Percentiles rank a stretch among this genome's conserved stretches.
phyloP scores from a whole-genome alignment of 1,140 invertebrate species.

The Bombus waltoni region DNA sequence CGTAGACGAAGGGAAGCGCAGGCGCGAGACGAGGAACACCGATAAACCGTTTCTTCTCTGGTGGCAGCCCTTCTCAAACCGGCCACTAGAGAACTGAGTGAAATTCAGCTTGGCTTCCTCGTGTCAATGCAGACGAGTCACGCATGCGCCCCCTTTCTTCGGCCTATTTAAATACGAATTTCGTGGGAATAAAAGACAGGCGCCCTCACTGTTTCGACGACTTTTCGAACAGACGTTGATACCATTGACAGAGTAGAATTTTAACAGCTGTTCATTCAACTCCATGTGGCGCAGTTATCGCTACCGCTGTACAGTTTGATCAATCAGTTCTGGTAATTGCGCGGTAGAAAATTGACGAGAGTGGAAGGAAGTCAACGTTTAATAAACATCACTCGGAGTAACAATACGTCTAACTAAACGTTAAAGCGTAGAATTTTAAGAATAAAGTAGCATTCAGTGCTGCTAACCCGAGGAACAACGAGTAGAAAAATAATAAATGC shows the following conservation, averaged over 20 bases:
- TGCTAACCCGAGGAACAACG: no score
- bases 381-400: not conserved
- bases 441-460: no score
- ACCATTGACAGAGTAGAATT: not conserved
- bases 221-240: not conserved
- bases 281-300: not conserved
- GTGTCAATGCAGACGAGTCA: slow-evolving; percentile 67
- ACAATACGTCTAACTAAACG: no score
- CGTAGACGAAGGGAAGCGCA: slow-evolving; percentile 47
- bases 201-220: not conserved
- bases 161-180: not conserved
- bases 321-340: not conserved
- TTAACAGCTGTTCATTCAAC: not conserved
- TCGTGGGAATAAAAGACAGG: not conserved
- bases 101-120: slow-evolving; percentile 48
- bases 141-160: slow-evolving; percentile 68
- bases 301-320: not conserved
- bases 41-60: slow-evolving; percentile 37
- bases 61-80: slow-evolving; percentile 83
- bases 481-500: no score
- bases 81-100: slow-evolving; percentile 81
- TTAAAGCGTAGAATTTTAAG: no score
- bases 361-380: not conserved
- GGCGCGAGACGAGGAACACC: slow-evolving; percentile 35
- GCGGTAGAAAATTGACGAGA: not conserved